Base-by-base conservation (phyloP, 2,797 vertebrate genomes). In the Sebastes variabilis region DNA sequence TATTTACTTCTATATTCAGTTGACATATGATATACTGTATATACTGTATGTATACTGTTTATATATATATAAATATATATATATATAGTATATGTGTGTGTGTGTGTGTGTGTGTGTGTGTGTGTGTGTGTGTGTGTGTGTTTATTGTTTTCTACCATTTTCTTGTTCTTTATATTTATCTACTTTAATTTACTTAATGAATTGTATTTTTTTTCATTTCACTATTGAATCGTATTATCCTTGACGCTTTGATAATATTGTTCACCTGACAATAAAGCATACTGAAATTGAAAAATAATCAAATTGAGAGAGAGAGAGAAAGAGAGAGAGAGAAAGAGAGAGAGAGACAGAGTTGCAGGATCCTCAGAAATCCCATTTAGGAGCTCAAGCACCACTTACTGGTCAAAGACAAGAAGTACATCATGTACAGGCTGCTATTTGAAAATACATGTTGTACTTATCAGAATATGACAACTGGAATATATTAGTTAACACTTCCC, bases 311-410 rank as follows among this genome's bases (percentile, higher is more conserved):
- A 32, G 29, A 54, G 49, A 29, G 72, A 32, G 29, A 38, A 0
- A 56, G 36, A 34, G 49, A 34, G 60, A 67, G 67, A 74, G 29
- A 11, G 42, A 58, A 36, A 56, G 34, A 34, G 60, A 27, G 72
- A 30, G 70, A 34, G 38, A 55, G 24, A 34, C 18, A 30, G 36
- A 54, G 30, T 4, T 10, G 24, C 3, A 60, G 30, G 59, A 64
- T 4, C 18, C 22, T 49, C 38, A 82, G 62, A 69, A 55, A 27
- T 77, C 62, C 20, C 87, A 75, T 85, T 77, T 69, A 92, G 77
- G 89, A 81, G 49, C 85, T 89, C 65, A 92, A 91, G 90, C 93
- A 85, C 93, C 95, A 85, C 89, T 88, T 84, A 84, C 88, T 95
- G 95, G 93, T 81, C 75, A 89, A 81, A 84, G 29, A 66, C 11